Conservation (phyloP, 1,140 invertebrate genomes). For the Colletes latitarsis region DNA sequence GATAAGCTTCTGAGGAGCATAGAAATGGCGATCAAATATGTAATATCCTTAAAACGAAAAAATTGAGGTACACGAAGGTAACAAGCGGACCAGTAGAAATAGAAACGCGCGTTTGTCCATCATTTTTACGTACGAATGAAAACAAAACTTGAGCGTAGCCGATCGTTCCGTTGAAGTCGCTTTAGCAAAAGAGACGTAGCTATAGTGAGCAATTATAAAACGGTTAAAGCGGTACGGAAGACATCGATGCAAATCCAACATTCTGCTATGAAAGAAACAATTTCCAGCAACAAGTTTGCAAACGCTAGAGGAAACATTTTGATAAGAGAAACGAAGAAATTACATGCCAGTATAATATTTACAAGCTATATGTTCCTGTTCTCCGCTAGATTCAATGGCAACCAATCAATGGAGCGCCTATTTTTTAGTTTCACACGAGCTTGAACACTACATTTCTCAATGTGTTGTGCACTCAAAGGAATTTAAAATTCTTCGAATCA, state of each 20-base stretch:
- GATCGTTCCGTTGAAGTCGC: slow-evolving; percentile 27
- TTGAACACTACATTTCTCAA: neutral
- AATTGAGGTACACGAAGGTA: too few species aligned
- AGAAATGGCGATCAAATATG: neutral
- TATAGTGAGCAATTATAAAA: neutral
- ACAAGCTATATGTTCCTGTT: neutral
- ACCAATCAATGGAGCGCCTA: neutral
- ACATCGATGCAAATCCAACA: neutral
- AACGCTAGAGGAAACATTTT: neutral
- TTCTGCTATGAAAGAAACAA: neutral
- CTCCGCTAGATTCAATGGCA: neutral
- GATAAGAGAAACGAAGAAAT: neutral
- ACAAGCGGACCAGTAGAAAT: neutral
- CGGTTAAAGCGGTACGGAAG: neutral
- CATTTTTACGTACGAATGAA: neutral
- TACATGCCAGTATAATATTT: neutral
- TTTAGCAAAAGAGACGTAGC: slow-evolving; percentile 41
- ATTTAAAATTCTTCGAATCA: neutral
- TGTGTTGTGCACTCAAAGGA: neutral
- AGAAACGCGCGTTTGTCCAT: neutral
- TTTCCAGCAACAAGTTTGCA: neutral
- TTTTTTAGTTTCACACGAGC: neutral
- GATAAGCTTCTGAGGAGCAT: neutral
- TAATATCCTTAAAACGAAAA: neutral
- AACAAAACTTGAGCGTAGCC: neutral